phyloP scores from a whole-genome alignment of 2,797 vertebrate species.

The Bucorvus abyssinicus region DNA sequence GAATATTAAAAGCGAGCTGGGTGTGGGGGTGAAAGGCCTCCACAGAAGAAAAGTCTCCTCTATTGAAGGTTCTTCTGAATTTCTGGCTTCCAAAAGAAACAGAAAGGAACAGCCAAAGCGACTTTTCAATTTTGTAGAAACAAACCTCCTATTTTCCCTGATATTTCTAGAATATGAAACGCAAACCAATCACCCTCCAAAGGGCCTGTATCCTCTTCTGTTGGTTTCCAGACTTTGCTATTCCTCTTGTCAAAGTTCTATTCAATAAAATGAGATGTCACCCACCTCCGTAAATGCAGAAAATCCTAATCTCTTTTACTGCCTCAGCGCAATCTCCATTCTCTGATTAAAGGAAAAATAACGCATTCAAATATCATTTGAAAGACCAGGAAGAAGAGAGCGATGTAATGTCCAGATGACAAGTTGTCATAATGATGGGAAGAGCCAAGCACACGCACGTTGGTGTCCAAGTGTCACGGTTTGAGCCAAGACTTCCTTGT shows the following conservation, averaged over 20 bases:
- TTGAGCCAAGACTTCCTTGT: too few species aligned
- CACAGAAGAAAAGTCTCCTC: not conserved
- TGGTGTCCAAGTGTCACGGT: too few species aligned
- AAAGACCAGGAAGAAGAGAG: not conserved
- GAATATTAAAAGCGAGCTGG: not conserved
- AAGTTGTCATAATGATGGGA: not conserved
- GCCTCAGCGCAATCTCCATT: not conserved
- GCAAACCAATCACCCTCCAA: not conserved
- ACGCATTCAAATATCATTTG: not conserved
- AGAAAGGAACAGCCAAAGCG: not conserved
- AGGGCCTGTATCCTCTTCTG: not conserved
- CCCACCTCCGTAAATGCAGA: not conserved
- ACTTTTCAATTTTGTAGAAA: not conserved
- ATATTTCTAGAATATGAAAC: not conserved
- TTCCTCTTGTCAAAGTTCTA: not conserved
- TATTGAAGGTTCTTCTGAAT: not conserved
- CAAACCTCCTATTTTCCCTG: not conserved
- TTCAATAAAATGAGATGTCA: not conserved
- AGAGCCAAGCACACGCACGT: not conserved
- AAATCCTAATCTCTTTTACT: not conserved
- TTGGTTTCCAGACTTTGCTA: not conserved
- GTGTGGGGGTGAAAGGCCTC: not conserved
- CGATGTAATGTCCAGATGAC: not conserved
- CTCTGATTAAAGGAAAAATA: not conserved
- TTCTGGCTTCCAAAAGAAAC: not conserved